phyloP scores from a whole-genome alignment of 2,797 vertebrate species.

The Galaxias olidus region DNA sequence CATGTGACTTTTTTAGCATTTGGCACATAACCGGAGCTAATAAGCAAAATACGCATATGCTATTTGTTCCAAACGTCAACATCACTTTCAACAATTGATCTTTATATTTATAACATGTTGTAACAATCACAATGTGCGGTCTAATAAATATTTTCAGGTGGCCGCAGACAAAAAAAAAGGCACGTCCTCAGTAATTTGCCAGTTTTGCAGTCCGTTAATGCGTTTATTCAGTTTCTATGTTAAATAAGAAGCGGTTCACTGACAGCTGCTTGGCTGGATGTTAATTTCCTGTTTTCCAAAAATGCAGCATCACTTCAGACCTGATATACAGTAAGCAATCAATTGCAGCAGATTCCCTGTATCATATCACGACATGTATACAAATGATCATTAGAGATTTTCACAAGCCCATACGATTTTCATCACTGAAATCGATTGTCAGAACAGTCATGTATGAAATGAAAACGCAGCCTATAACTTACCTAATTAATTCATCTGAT shows the following conservation, averaged over 20 bases:
- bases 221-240: not conserved
- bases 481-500: constrained; percentile 71
- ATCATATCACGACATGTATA: not conserved
- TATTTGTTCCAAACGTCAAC: too few relatives aligned
- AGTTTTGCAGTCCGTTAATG: constrained; percentile 6
- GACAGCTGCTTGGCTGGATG: constrained; percentile 22
- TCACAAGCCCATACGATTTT: constrained; percentile 30
- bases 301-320: constrained; percentile 4
- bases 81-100: too few relatives aligned
- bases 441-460: constrained; percentile 40
- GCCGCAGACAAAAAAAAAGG: not conserved
- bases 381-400: constrained; percentile 16
- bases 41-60: too few relatives aligned
- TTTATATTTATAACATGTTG: too few relatives aligned
- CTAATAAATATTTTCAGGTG: too few relatives aligned
- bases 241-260: constrained; percentile 16
- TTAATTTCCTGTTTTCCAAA: not conserved
- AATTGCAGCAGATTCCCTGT: constrained; percentile 9
- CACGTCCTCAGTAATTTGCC: constrained; percentile 3
- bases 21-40: too few relatives aligned
- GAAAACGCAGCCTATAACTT: constrained; percentile 51
- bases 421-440: constrained; percentile 40
- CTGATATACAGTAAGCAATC: not conserved
- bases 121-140: too few relatives aligned
- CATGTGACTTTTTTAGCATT: too few relatives aligned